Percentiles rank a stretch among this genome's conserved stretches.
These are phyloP conservation scores for Tragopan temminckii DNA, from an alignment of 2,797 vertebrate genomes.

Conservation along the genomic window DNA sequence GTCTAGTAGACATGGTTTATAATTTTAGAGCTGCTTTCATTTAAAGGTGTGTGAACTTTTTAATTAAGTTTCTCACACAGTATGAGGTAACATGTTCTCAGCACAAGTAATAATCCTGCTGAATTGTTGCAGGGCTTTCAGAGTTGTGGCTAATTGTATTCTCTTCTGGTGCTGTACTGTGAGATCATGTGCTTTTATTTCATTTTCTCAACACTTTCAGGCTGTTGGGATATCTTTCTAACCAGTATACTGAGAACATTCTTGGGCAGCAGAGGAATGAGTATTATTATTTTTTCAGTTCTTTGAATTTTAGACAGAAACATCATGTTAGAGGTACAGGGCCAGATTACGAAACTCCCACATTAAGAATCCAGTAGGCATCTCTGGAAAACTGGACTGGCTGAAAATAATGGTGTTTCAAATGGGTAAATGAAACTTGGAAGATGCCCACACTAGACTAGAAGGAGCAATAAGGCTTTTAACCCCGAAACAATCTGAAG, in stretches of 20 bases:
- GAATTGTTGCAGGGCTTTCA: background rate
- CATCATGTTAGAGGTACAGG: background rate
- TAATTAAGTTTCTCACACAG: constrained; percentile 26
- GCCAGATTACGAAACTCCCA: background rate
- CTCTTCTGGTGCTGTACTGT: background rate
- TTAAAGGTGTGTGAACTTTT: background rate
- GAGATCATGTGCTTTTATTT: constrained; percentile 9
- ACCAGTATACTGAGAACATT: background rate
- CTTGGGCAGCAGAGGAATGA: background rate
- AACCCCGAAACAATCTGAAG: background rate
- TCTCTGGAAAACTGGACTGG: background rate
- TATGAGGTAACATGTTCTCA: background rate
- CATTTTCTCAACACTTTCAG: background rate
- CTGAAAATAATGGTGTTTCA: background rate
- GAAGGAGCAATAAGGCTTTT: background rate
- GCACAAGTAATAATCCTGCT: background rate
- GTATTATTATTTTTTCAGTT: background rate
- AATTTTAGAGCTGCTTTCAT: constrained; percentile 33
- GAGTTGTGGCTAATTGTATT: background rate
- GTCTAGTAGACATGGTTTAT: background rate
- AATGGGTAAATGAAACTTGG: background rate
- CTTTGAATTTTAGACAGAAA: background rate
- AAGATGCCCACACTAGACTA: background rate
- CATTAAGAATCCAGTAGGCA: rapidly evolving
- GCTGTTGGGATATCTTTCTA: background rate